Conservation (phyloP, 2,888 invertebrate genomes). For the Polymixis flavicincta region DNA sequence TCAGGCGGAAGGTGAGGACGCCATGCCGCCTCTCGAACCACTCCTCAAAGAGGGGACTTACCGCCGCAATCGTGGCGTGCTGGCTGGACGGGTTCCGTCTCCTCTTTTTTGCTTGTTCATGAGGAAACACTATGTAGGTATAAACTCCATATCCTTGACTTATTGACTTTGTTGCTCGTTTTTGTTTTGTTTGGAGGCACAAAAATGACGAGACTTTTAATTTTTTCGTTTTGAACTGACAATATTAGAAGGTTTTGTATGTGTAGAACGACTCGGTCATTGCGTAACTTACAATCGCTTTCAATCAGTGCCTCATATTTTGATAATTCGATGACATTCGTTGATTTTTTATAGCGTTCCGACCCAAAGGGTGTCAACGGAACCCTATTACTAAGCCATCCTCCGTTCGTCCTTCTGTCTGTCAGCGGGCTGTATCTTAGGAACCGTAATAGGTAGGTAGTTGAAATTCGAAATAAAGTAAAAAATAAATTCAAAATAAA, state of each 20-base stretch:
- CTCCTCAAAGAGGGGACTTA: too few relatives aligned
- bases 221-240: background rate
- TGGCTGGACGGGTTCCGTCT: background rate
- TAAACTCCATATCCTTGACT: background rate
- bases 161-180: background rate
- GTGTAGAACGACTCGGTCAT: background rate
- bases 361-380: too few relatives aligned
- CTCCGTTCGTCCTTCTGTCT: too few relatives aligned
- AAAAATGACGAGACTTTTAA: background rate
- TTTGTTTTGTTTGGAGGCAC: background rate
- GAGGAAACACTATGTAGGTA: constrained; percentile 12
- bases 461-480: too few relatives aligned
- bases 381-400: too few relatives aligned
- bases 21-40: too few relatives aligned
- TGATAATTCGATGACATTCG: background rate
- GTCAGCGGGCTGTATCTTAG: too few relatives aligned
- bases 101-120: constrained; percentile 16
- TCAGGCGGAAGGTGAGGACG: too few relatives aligned
- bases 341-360: too few relatives aligned
- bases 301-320: background rate
- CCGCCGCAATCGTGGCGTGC: too few relatives aligned
- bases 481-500: too few relatives aligned
- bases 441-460: too few relatives aligned
- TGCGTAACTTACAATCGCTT: background rate
- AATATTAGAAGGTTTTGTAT: background rate